A percentile compares a stretch with the other conserved stretches of the same genome.
phyloP scores from a whole-genome alignment of 2,797 vertebrate genomes.

The Cheirogaleus major region DNA sequence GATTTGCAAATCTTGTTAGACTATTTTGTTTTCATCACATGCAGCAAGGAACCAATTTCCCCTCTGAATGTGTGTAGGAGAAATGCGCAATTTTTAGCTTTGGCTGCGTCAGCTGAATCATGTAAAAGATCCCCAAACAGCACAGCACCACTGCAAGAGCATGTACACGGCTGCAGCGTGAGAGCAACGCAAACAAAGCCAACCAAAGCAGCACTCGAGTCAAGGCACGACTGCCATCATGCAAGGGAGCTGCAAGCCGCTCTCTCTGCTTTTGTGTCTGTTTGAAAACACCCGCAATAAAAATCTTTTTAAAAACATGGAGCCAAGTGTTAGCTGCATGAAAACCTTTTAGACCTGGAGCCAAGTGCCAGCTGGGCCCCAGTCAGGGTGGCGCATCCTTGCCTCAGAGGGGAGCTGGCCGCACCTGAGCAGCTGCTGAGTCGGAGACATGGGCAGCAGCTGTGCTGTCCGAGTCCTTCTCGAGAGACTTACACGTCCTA shows the following conservation, averaged over 20 bases:
- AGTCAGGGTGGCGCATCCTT: too few relatives aligned
- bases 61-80: slow-evolving; percentile 42
- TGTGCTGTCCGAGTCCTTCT: not conserved
- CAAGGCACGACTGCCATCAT: not conserved
- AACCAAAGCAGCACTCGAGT: not conserved
- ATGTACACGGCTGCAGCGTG: not conserved
- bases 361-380: fast-evolving
- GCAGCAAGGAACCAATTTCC: slow-evolving; percentile 6
- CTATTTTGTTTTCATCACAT: not conserved
- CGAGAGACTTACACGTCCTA: slow-evolving; percentile 89
- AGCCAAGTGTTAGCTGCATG: not conserved
- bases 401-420: not conserved
- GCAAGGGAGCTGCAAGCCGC: not conserved
- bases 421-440: not conserved
- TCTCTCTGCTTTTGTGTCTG: not conserved
- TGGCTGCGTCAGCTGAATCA: slow-evolving; percentile 43
- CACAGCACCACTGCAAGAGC: not conserved
- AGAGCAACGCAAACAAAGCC: not conserved
- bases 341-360: not conserved
- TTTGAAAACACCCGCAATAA: not conserved
- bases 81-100: slow-evolving; percentile 61
- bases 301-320: not conserved
- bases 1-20: not conserved
- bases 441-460: not conserved
- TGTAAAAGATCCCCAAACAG: slow-evolving; percentile 53